Evolutionary conservation across 1,140 invertebrate genomes (phyloP).

Genomic region (Tribolium madens): DNA sequence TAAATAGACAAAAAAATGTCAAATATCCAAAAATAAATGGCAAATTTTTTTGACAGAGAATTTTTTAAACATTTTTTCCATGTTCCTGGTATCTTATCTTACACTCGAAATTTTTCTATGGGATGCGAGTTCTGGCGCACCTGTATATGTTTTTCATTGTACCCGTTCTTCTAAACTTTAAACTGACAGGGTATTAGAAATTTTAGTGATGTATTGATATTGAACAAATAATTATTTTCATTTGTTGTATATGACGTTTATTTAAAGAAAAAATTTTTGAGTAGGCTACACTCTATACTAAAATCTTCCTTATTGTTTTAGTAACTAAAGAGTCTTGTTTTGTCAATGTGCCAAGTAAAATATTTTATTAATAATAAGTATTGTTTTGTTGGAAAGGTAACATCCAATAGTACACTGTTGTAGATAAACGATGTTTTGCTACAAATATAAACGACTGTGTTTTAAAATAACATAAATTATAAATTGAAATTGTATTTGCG

Average conservation of each 20-base stretch:
- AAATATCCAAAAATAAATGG: too few species aligned
- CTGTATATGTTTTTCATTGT: too few species aligned
- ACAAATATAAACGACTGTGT: constrained; percentile 21
- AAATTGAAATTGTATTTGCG: constrained; percentile 42
- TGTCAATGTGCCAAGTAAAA: constrained; percentile 42
- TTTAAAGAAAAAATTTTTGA: constrained; percentile 27
- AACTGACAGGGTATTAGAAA: constrained; percentile 58
- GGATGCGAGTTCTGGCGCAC: too few species aligned
- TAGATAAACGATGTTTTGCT: constrained; percentile 28
- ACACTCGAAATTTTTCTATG: too few species aligned
- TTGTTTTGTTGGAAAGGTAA: constrained; percentile 25
- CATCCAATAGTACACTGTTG: constrained; percentile 10
- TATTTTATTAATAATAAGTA: constrained; percentile 23
- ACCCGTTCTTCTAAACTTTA: constrained; percentile 45
- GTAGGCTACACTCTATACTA: constrained; percentile 31
- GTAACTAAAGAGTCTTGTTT: constrained; percentile 13
- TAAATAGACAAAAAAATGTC: too few species aligned
- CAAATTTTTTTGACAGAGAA: too few species aligned
- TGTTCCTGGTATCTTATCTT: too few species aligned
- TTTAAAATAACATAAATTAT: constrained; percentile 39
- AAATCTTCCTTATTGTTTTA: neutral
- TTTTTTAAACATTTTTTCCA: too few species aligned
- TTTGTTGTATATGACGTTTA: constrained; percentile 37
- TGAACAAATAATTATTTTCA: constrained; percentile 50
- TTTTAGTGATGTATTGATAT: constrained; percentile 53